phyloP scores from a whole-genome alignment of 2,113 vertebrate genomes.

The Rhynchomys soricoides region DNA sequence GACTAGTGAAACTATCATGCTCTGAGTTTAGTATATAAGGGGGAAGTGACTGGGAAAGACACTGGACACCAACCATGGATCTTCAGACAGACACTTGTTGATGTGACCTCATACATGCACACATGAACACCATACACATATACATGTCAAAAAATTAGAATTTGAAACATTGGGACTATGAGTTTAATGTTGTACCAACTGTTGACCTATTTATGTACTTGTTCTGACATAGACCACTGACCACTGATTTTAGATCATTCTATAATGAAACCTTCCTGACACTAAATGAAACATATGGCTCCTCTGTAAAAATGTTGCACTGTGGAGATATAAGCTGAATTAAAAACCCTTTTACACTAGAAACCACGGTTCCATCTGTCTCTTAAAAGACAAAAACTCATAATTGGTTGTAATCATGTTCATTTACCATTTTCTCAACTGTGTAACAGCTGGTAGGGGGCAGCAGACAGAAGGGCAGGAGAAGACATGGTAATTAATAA shows the following conservation, averaged over 20 bases:
- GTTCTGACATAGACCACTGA: not conserved
- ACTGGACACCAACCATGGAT: no score
- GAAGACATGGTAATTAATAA: conserved; percentile 72
- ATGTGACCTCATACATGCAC: not conserved
- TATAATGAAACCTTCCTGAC: not conserved
- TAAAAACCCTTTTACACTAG: conserved; percentile 62
- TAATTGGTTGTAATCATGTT: conserved; percentile 75
- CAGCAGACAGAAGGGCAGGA: conserved; percentile 48
- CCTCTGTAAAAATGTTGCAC: conserved; percentile 10
- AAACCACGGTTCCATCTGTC: conserved; percentile 71
- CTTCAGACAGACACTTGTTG: not conserved
- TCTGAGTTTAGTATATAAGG: not conserved
- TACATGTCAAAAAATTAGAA: not conserved
- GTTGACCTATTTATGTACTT: not conserved
- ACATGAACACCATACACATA: not conserved
- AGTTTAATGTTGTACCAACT: not conserved
- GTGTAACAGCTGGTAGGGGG: conserved; percentile 72
- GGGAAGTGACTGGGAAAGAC: not conserved
- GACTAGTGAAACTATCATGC: not conserved
- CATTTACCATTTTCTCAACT: conserved; percentile 74
- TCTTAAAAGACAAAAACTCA: conserved; percentile 75
- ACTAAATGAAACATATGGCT: conserved; percentile 57
- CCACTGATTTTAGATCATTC: not conserved
- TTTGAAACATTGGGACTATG: not conserved
- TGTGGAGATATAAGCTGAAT: conserved; percentile 71